Evolutionary conservation across 2,797 vertebrate genomes (phyloP).

Genomic region (Allenopithecus nigroviridis): DNA sequence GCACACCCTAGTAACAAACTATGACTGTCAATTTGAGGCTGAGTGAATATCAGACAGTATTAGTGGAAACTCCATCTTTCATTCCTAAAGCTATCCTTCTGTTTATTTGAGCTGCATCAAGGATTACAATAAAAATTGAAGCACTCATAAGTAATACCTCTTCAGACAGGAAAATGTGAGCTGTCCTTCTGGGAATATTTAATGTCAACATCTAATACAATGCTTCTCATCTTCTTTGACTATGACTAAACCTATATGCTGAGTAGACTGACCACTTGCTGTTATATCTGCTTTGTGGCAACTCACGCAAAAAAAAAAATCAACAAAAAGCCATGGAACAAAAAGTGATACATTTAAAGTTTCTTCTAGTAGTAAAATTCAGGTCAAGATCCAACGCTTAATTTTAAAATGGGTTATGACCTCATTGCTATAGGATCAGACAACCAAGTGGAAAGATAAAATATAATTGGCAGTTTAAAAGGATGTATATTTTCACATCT

Average conservation of each 20-base stretch:
- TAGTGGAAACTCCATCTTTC: slow-evolving; percentile 57
- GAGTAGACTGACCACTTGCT: not conserved
- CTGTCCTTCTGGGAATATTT: slow-evolving; percentile 43
- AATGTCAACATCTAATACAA: slow-evolving; percentile 17
- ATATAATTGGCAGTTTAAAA: not conserved
- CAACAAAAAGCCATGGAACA: not conserved
- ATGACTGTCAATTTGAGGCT: slow-evolving; percentile 68
- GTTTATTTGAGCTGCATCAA: slow-evolving; percentile 45
- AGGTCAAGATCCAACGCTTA: not conserved
- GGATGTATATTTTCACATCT: not conserved
- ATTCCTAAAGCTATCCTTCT: slow-evolving; percentile 37
- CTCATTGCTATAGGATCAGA: not conserved
- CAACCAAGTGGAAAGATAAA: not conserved
- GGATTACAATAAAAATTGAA: slow-evolving; percentile 39
- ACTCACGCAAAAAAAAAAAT: not conserved
- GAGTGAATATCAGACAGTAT: slow-evolving; percentile 71
- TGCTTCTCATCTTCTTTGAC: slow-evolving; percentile 10
- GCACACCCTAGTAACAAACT: slow-evolving; percentile 70
- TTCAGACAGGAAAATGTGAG: slow-evolving; percentile 25
- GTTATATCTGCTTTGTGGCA: not conserved
- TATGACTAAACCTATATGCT: not conserved
- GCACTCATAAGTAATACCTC: slow-evolving; percentile 37
- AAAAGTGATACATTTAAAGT: not conserved
- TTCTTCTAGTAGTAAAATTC: not conserved
- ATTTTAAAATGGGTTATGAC: not conserved